Percentiles rank a stretch among this genome's conserved stretches.
phyloP scores from a whole-genome alignment of 2,888 invertebrate species.

The Trachelus troglodyta region DNA sequence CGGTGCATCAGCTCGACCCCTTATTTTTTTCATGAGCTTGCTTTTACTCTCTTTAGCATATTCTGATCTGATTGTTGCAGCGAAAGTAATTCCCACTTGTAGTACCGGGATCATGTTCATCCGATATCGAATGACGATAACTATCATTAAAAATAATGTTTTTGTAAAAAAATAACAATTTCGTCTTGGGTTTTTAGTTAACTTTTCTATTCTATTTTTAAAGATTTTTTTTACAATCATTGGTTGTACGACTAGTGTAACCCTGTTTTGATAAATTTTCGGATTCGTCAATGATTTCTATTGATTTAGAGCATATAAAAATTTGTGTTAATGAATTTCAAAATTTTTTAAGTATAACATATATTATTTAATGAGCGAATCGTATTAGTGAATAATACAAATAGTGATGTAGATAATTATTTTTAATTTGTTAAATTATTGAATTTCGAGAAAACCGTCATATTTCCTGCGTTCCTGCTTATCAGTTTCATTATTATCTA shows the following conservation, averaged over 20 bases:
- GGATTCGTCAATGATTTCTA: neutral
- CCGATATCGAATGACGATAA: slow-evolving; percentile 2
- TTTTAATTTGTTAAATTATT: neutral
- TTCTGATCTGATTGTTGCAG: neutral
- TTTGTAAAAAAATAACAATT: neutral
- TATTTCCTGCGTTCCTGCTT: neutral
- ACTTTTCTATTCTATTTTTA: neutral
- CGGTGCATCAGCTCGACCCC: neutral
- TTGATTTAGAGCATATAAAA: neutral
- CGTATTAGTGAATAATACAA: neutral
- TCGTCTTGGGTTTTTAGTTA: neutral
- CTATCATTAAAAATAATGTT: too few relatives aligned
- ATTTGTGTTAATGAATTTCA: neutral
- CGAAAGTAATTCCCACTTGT: neutral
- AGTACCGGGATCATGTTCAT: slow-evolving; percentile 24
- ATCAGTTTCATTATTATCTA: neutral
- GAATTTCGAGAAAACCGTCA: neutral
- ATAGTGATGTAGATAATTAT: neutral
- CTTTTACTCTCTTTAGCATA: neutral
- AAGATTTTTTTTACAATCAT: too few relatives aligned
- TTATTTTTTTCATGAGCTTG: neutral
- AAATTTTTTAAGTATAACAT: neutral
- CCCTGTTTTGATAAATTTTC: neutral
- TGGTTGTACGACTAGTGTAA: too few relatives aligned
- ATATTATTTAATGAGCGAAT: neutral